Evolutionary conservation across 2,797 vertebrate species (phyloP), one percentile per base, ranked within the genome.

Genomic region (Okamejei kenojei): DNA sequence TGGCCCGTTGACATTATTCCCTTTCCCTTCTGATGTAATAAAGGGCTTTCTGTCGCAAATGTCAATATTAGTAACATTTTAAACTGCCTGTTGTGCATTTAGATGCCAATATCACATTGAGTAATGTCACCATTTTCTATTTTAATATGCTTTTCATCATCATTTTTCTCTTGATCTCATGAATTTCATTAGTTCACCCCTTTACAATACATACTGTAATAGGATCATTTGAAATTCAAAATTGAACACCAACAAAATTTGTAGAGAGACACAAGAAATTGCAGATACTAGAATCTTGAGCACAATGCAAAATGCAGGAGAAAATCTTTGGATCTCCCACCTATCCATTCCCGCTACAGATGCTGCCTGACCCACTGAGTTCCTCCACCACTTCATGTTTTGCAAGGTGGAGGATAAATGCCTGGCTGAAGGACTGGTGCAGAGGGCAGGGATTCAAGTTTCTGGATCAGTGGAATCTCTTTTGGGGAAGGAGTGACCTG

Each of bases 181-280:
- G 19, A 35, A 88, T 88, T 11, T 84, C 82, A 88, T 65, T 32
- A n/a, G 29, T 88, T 63, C 1, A 68, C 10, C 32, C 35, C 63
- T 88, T 65, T 8, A 2, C 35, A 68, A 68, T 32, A 21, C 32
- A 86, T 32, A 54, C 45, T 54, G 45, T 54, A 65, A n/a, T 32
- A n/a, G n/a, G n/a, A 68, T 88, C 7, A 88, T 88, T 32, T 32
- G 84, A 88, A 88, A 68, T 88, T 88, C 84, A 68, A 88, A 19
- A 68, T 35, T 63, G 17, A 32, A 65, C 61, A 32, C 58, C 82
- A 86, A n/a, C 26, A 86, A 58, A 58, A 13, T 84, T 65, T 65
- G 65, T 2, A 19, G n/a, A 88, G 84, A 54, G 45, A 54, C 45
- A 6, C 45, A 54, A 54, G 45, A 54, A 54, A 54, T 0, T 6